Base-by-base conservation (phyloP, 2,113 vertebrate genomes). In the Scopus umbretta region DNA sequence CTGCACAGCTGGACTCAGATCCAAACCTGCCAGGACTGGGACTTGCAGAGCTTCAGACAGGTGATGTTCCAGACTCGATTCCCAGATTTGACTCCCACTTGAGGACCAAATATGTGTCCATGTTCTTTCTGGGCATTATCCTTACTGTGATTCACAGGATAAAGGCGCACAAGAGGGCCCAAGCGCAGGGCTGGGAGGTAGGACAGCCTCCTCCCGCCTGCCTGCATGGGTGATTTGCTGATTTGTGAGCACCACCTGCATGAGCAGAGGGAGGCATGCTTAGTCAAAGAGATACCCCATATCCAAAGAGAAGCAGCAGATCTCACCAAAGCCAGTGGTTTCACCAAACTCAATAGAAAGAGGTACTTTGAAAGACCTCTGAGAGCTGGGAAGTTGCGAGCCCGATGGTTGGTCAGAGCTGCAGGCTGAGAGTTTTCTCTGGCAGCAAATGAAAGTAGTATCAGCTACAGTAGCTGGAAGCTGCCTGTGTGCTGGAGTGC, bases 371-470 rank as follows among this genome's bases (percentile, higher is more conserved):
- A 93, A 68, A 72, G 92, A 17, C 45, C 87, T 66, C 55, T 1
- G n/a, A 53, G 90, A 88, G 74, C 52, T 75, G 85, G 92, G 92
- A 88, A 75, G 88, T 85, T 86, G 86, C 43, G 21, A 89, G 53
- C 62, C 66, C 1, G 0, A 2, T 23, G 85, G 43, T 3, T 56
- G 95, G 94, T 92, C 94, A 61, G 96, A 45, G 79, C 88, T 88
- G 88, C 0, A 9, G 86, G 92, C 67, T 92, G 74, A 12, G 71
- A 90, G 92, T 95, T 97, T 96, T 65, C 90, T 93, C 96, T 96
- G 95, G 95, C 95, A 95, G 88, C 82, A 73, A 93, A 97, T 94
- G 86, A 94, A 97, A 96, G 94, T 12, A 32, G 36, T 10, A 17
- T 17, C 91, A 90, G 85, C 90, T 86, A 53, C 91, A 58, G 95